phyloP scores from a whole-genome alignment of 2,888 invertebrate genomes.

The Eupeodes luniger region DNA sequence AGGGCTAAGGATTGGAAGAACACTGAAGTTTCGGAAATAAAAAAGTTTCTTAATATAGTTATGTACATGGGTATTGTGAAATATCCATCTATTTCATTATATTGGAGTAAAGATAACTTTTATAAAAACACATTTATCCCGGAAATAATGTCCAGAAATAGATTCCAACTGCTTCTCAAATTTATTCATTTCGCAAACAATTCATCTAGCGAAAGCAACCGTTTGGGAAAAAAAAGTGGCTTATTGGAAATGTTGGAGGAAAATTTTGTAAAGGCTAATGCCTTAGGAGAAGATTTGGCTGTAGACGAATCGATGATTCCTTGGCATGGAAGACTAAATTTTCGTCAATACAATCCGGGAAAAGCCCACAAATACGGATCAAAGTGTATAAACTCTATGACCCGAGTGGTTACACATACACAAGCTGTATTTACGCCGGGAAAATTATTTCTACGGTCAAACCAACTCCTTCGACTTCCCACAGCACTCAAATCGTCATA shows the following conservation, averaged over 20 bases:
- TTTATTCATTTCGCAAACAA: not conserved
- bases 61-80: conserved; percentile 55
- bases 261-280: conserved; percentile 10
- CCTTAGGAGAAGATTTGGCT: conserved; percentile 52
- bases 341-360: no score
- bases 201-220: not conserved
- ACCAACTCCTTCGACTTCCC: no score
- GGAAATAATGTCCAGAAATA: conserved; percentile 2
- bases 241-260: not conserved
- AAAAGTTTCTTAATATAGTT: conserved; percentile 41
- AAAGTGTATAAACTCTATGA: conserved; percentile 42
- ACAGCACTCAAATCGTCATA: no score
- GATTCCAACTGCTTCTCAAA: not conserved
- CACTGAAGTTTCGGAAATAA: conserved; percentile 10
- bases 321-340: no score
- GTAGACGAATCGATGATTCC: conserved; percentile 65
- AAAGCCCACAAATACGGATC: conserved; percentile 15
- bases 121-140: conserved; percentile 13
- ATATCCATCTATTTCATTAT: conserved; percentile 50
- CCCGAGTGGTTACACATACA: not conserved
- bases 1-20: not conserved
- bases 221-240: not conserved
- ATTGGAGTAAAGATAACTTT: conserved; percentile 39
- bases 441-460: no score
- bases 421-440: no score